Evolutionary conservation across 2,888 invertebrate genomes (phyloP).

Genomic region (Drosophila niveifrons): DNA sequence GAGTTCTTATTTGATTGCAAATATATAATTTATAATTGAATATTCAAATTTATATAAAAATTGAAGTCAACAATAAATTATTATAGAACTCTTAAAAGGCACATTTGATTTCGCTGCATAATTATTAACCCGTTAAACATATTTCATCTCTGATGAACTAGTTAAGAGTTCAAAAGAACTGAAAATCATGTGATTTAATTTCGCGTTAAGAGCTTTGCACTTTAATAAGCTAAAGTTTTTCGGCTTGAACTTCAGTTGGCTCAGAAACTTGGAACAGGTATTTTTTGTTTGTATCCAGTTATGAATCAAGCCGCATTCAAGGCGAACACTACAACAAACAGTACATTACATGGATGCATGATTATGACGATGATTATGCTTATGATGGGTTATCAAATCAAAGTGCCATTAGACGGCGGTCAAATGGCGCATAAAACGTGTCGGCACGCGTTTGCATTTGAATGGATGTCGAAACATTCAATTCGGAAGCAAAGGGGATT

Average conservation of each 20-base stretch:
- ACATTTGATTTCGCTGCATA: too few species aligned
- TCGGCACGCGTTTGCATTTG: not conserved
- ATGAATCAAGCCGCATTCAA: conserved; percentile 9
- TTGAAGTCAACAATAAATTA: too few species aligned
- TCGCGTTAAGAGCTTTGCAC: conserved; percentile 13
- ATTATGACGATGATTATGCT: not conserved
- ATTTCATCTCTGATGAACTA: not conserved
- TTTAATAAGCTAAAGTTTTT: conserved; percentile 12
- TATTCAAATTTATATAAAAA: too few species aligned
- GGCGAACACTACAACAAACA: not conserved
- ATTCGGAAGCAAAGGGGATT: conserved; percentile 23
- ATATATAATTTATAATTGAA: too few species aligned
- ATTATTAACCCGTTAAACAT: too few species aligned
- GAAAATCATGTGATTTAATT: conserved; percentile 11
- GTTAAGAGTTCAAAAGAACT: not conserved
- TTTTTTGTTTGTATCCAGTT: conserved; percentile 10
- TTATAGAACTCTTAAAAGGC: too few species aligned
- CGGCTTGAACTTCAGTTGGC: conserved; percentile 3
- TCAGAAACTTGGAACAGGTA: conserved; percentile 10
- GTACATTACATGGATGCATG: conserved; percentile 1
- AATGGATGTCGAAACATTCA: conserved; percentile 3
- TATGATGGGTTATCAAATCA: not conserved
- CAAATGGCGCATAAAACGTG: conserved; percentile 14
- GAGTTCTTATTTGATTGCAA: too few species aligned
- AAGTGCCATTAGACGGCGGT: conserved; percentile 10